Evolutionary conservation across 92 coral and sea anemone genomes (phyloP).

Genomic region (Galaxea fascicularis): DNA sequence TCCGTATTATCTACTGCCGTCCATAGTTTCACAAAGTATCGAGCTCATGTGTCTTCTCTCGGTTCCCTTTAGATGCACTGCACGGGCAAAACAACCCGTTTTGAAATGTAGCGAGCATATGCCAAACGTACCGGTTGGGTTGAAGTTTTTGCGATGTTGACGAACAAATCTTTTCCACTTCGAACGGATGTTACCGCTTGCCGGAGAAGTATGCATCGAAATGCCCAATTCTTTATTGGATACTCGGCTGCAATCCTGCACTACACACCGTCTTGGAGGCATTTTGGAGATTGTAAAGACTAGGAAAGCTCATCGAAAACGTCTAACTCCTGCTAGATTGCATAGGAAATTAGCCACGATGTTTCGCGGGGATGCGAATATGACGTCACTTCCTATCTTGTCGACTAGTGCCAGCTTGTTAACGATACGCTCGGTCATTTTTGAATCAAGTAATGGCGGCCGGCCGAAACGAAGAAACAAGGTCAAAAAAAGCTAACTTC

Average conservation of each 20-base stretch:
- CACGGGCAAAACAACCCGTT: neutral
- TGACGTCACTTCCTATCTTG: constrained; percentile 38
- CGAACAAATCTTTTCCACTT: constrained; percentile 10
- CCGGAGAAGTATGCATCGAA: constrained; percentile 1
- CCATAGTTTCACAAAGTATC: neutral
- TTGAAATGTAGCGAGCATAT: constrained; percentile 2
- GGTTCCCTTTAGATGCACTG: neutral
- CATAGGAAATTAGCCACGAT: constrained; percentile 18
- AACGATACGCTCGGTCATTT: constrained; percentile 13
- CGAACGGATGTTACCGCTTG: neutral
- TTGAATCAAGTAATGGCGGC: constrained; percentile 16
- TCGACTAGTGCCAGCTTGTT: constrained; percentile 26
- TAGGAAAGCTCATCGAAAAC: too few species aligned
- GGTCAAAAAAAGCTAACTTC: constrained; percentile 21
- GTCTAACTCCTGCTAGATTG: too few species aligned
- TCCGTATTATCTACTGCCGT: neutral
- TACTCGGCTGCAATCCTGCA: constrained; percentile 1
- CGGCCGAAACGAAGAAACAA: constrained; percentile 19
- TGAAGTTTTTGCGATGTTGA: neutral
- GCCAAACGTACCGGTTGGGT: neutral
- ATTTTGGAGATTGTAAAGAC: too few species aligned
- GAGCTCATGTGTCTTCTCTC: neutral
- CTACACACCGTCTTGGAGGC: constrained; percentile 10
- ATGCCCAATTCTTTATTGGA: constrained; percentile 2
- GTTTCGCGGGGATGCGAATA: constrained; percentile 3